Evolutionary conservation across 1,140 invertebrate species (phyloP), one percentile per base, ranked within the genome.

Genomic region (Drosophila quadrilineata): DNA sequence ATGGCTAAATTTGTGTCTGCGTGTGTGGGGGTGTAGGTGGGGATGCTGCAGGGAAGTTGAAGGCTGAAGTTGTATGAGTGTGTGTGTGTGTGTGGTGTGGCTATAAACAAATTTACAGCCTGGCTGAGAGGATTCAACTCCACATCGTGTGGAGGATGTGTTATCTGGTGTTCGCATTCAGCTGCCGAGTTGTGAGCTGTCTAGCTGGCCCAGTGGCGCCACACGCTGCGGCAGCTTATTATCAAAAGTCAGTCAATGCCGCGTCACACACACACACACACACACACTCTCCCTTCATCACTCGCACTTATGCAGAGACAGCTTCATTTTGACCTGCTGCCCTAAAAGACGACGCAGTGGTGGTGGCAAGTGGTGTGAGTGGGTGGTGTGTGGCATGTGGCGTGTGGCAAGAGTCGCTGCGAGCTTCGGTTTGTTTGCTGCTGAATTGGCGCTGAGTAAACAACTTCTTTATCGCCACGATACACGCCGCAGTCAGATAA

Each of bases 381-480:
- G 28, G 3, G 22, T 22, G 19, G 6, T 10, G 9, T 3, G 24
- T 36, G 19, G 24, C 10, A 3, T 36, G 2, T 12, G 31, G 29
- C 21, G 22, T 21, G 35, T 36, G 58, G 26, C 45, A 49, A 12
- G 70, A 35, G 53, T 46, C 29, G n/a, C n/a, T n/a, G n/a, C n/a
- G 10, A 38, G 29, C 14, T 24, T 59, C 2, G 43, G 22, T 26
- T 72, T 67, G 58, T 67, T 65, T 71, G 67, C 65, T 80, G 67
- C 82, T 75, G 73, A 84, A 79, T 71, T 65, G 70, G 53, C 62
- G 75, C 75, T 82, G 67, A 88, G 72, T 72, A 88, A 88, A 88
- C 86, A 88, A 88, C 76, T 88, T 88, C 86, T 87, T 88, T 88
- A 88, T 88, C 86, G 76, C 49, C 48, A 50, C 62, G 59, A 72